Percentiles rank a stretch among this genome's conserved stretches.
Conservation (phyloP, 64 coral and sea anemone genomes). For the Pocillopora damicornis region DNA sequence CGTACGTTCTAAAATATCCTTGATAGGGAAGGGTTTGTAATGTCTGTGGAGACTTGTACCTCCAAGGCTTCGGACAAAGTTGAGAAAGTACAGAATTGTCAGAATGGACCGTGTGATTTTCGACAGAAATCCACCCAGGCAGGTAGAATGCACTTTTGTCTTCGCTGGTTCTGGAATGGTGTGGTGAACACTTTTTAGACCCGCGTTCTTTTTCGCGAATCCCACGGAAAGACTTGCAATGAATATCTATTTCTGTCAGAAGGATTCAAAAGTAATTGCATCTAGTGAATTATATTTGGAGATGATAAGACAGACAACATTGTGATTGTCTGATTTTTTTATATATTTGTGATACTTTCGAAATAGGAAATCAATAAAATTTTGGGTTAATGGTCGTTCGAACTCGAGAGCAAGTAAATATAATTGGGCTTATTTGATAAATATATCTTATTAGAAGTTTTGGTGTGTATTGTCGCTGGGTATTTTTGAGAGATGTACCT, state of each 20-base stretch:
- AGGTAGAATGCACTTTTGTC: background rate
- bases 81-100: background rate
- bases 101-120: background rate
- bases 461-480: no score
- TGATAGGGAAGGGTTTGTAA: background rate
- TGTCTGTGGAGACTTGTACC: background rate
- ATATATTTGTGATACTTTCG: no score
- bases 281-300: no score
- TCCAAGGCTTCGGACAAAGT: constrained; percentile 33
- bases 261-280: no score
- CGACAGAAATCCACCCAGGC: constrained; percentile 10
- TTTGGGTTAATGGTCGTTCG: no score
- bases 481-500: no score
- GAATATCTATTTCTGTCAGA: background rate
- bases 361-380: no score
- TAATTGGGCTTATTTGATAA: no score
- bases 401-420: no score
- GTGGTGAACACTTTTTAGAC: background rate
- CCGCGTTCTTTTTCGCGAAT: background rate
- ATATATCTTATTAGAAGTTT: no score
- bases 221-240: background rate
- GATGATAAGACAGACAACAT: no score
- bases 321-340: no score
- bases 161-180: background rate
- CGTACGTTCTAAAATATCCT: background rate